Evolutionary conservation across 2,888 invertebrate species (phyloP), one percentile per base, ranked within the genome.

Genomic region (Phyto melanocephala): DNA sequence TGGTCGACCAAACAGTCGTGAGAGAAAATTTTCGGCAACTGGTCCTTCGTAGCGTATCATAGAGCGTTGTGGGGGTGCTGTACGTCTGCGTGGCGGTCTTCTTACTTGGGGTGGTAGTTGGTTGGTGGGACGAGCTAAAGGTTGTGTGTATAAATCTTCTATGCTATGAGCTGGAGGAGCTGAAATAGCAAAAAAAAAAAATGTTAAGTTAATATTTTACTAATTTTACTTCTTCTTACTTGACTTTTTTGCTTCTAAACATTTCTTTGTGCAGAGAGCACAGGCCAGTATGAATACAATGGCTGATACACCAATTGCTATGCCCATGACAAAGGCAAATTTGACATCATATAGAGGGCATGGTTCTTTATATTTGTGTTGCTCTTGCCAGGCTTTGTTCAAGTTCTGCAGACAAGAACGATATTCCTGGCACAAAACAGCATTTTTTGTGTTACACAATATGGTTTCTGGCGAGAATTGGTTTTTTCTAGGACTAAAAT

Each of bases 1-100:
- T 22, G 91, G 91, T 0, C 91, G 87, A 2, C 90, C 89, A 58
- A 91, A 91, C 1, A 91, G 87, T 13, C 89, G 87, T n/a, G 88
- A 86, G 2, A 91, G 80, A 63, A 90, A 90, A 60, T 87, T 90
- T 74, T 90, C 88, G 5, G 78, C 76, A 5, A 81, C 83, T 2
- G 76, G 75, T 15, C 71, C 76, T 47, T 68, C 75, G 8, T 80
- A 67, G 52, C 67, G 75, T 22, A 76, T 45, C 50, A 60, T 8
- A 10, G 81, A 33, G 3, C 75, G 68, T 11, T 83, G 65, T 5
- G 80, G 47, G 13, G 60, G 45, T 40, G 84, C 28, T 1, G 83
- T 45, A 0, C 87, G 86, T 0, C 81, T 45, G 4, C 87, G 84
- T n/a, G 85, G 85, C 0, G 85, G 86, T 80, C 86, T 77, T 10